A percentile compares a stretch with the other conserved stretches of the same genome.
Evolutionary conservation across 2,888 invertebrate genomes (phyloP).

Genomic region (Nymphalis c-album): DNA sequence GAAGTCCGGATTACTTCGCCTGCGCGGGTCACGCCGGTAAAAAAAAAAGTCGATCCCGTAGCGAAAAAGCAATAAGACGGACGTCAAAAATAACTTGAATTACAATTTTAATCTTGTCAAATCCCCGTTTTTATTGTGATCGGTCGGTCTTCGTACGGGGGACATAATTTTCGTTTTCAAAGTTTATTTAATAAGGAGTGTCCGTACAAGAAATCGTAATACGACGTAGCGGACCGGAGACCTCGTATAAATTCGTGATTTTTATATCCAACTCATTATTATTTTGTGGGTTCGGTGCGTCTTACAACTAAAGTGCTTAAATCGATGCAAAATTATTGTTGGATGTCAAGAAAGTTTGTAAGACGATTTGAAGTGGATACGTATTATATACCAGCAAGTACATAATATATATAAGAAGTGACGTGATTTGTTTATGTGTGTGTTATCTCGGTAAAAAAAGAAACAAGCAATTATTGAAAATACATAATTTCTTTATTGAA

Average conservation of each 20-base stretch:
- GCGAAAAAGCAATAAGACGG: conserved; percentile 77
- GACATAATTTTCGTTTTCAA: conserved; percentile 76
- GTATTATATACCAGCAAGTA: background rate
- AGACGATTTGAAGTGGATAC: conserved; percentile 42
- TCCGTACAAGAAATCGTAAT: conserved; percentile 75
- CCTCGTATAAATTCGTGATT: conserved; percentile 74
- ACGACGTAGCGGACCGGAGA: conserved; percentile 54
- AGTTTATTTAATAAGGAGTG: conserved; percentile 76
- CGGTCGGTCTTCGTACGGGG: conserved; percentile 57
- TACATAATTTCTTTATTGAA: too few species aligned
- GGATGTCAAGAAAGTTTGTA: conserved; percentile 54
- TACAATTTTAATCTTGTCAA: conserved; percentile 81
- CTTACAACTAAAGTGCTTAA: conserved; percentile 76
- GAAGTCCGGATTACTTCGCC: conserved; percentile 56
- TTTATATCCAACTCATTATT: conserved; percentile 77
- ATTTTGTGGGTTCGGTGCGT: conserved; percentile 60
- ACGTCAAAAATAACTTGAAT: conserved; percentile 78
- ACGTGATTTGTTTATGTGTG: background rate
- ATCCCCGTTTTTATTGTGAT: conserved; percentile 78
- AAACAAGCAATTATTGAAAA: too few species aligned
- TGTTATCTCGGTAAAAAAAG: too few species aligned
- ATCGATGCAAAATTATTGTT: conserved; percentile 75
- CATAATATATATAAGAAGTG: background rate
- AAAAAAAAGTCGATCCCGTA: conserved; percentile 60
- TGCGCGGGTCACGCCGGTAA: conserved; percentile 45